phyloP scores from a whole-genome alignment of 2,888 invertebrate genomes.

The Antheraea yamamai region DNA sequence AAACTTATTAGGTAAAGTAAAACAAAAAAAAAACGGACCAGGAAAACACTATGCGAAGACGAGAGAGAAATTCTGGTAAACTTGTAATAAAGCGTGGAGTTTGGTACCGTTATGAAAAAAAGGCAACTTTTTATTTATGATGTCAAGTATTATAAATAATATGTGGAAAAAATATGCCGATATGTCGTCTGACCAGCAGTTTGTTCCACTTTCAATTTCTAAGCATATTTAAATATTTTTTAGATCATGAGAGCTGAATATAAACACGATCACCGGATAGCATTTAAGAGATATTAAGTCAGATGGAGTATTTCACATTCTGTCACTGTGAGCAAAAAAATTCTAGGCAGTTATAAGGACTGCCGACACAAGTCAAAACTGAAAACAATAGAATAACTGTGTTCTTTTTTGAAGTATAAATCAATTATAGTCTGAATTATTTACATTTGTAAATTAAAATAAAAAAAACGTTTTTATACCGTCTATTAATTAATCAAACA shows the following conservation, averaged over 20 bases:
- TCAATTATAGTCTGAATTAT: too few species aligned
- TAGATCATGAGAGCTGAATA: not conserved
- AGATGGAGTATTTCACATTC: too few species aligned
- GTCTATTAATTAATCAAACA: too few species aligned
- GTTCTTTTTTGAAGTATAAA: too few species aligned
- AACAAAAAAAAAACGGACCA: not conserved
- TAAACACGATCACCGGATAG: not conserved
- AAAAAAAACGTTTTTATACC: too few species aligned
- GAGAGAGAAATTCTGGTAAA: not conserved
- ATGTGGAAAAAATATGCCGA: constrained; percentile 46
- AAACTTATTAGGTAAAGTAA: not conserved
- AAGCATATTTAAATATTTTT: constrained; percentile 3
- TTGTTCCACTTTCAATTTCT: constrained; percentile 20
- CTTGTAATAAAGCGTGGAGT: not conserved
- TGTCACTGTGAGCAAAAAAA: too few species aligned
- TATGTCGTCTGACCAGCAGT: constrained; percentile 25
- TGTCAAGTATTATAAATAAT: constrained; percentile 34
- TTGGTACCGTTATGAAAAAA: not conserved
- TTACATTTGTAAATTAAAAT: too few species aligned
- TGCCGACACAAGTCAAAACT: too few species aligned
- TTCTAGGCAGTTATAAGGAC: too few species aligned
- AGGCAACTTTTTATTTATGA: not conserved
- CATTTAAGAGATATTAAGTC: not conserved
- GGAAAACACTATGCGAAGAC: not conserved
- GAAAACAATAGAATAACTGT: too few species aligned